Percentiles rank a stretch among this genome's conserved stretches.
These are phyloP conservation scores for Corythornis vintsioides DNA, from an alignment of 2,113 vertebrate genomes.

Conservation along the genomic window DNA sequence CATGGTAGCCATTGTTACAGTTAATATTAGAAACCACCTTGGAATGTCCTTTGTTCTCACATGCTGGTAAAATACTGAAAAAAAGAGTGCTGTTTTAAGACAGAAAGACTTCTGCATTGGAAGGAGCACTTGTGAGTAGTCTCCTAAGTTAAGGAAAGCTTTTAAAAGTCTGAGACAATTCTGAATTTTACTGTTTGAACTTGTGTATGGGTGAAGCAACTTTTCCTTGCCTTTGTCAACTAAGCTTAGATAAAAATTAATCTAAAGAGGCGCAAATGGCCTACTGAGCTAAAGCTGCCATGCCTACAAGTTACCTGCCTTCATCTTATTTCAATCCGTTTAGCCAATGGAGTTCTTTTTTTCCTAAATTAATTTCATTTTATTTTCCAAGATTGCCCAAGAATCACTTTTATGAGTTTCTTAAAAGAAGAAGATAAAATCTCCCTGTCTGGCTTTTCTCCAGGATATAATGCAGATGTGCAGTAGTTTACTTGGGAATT, in stretches of 20 bases:
- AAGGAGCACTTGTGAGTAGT: neutral
- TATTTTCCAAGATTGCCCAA: neutral
- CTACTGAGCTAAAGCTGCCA: neutral
- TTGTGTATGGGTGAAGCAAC: neutral
- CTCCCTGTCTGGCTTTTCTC: neutral
- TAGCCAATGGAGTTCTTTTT: neutral
- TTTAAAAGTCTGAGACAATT: neutral
- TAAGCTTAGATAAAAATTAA: neutral
- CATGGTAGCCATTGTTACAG: neutral
- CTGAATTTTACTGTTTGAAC: neutral
- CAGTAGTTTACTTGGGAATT: slow-evolving; percentile 1
- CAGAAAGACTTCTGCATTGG: neutral
- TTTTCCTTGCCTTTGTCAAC: neutral
- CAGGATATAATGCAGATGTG: slow-evolving; percentile 25
- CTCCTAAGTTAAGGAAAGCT: neutral
- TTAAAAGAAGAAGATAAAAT: neutral
- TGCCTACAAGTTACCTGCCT: neutral
- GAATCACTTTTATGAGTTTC: neutral
- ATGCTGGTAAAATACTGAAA: neutral
- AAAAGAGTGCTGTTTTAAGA: neutral
- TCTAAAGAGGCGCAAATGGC: neutral
- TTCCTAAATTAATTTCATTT: neutral
- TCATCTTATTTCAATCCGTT: neutral
- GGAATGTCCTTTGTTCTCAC: neutral
- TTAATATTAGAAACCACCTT: neutral